Conservation (phyloP, 2,113 vertebrate species). For the Delphinus delphis region DNA sequence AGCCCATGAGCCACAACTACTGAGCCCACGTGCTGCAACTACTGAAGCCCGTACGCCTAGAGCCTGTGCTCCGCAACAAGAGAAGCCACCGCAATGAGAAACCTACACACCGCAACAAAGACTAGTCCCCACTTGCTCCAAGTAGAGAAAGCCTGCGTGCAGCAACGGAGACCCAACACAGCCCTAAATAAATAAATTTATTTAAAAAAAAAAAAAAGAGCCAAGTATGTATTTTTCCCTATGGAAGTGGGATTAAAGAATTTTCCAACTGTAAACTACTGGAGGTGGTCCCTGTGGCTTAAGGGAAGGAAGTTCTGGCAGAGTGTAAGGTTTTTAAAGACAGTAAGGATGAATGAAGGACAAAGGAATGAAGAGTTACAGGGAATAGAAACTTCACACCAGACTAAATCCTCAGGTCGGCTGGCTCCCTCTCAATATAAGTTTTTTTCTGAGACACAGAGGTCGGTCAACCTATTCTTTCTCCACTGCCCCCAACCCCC, state of each 20-base stretch:
- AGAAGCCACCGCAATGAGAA: no score
- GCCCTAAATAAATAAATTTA: no score
- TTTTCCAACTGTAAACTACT: conserved; percentile 4
- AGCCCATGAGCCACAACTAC: no score
- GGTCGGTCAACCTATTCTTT: not conserved
- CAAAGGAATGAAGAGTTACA: not conserved
- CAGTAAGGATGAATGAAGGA: not conserved
- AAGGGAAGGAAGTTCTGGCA: not conserved
- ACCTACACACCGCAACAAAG: no score
- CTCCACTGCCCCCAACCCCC: not conserved
- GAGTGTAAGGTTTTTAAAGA: not conserved
- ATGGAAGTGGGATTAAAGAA: not conserved
- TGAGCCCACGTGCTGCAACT: no score
- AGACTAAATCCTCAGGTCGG: not conserved
- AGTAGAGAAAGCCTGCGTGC: no score
- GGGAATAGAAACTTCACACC: not conserved
- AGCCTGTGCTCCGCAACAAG: no score
- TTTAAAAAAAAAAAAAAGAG: not conserved
- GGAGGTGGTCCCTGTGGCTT: not conserved
- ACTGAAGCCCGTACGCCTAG: no score
- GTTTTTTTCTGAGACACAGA: not conserved
- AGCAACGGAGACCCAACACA: no score
- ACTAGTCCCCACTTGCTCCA: no score
- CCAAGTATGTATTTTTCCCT: not conserved
- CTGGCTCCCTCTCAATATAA: not conserved